Conservation (phyloP, 2,888 invertebrate genomes). For the Gasteruption jaculator region DNA sequence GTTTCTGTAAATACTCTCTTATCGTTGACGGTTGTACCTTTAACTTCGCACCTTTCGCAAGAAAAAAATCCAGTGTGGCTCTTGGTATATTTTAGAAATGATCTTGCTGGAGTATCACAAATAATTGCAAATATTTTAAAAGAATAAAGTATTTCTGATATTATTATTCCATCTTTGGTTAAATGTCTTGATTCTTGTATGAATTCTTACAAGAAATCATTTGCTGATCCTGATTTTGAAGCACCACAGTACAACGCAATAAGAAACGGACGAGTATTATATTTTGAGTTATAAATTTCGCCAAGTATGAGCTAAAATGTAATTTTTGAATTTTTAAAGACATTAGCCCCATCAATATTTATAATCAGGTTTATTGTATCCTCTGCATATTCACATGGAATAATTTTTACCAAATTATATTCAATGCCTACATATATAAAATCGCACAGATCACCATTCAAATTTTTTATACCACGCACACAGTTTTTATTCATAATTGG, state of each 20-base stretch:
- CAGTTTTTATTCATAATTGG: not conserved
- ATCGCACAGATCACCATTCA: constrained; percentile 2
- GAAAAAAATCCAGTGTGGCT: constrained; percentile 10
- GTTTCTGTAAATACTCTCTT: constrained; percentile 7
- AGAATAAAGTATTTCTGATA: constrained; percentile 13
- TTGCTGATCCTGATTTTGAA: not conserved
- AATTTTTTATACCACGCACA: not conserved
- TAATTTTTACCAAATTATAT: constrained; percentile 2
- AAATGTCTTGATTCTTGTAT: constrained; percentile 9
- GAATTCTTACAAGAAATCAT: constrained; percentile 16
- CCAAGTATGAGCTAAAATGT: constrained; percentile 7
- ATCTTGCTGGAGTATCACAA: constrained; percentile 11
- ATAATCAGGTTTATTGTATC: too few species aligned
- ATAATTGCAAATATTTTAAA: constrained; percentile 8
- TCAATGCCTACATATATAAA: constrained; percentile 3
- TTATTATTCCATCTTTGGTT: constrained; percentile 3
- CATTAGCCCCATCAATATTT: too few species aligned
- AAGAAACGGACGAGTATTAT: not conserved
- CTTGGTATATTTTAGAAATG: constrained; percentile 16
- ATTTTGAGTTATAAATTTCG: constrained; percentile 3
- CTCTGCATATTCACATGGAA: constrained; percentile 2
- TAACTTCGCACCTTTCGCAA: constrained; percentile 15
- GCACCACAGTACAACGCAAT: not conserved
- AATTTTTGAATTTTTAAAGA: too few species aligned
- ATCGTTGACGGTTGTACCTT: constrained; percentile 13